Conservation (phyloP, 2,888 invertebrate genomes). For the Apotomis turbidana region DNA sequence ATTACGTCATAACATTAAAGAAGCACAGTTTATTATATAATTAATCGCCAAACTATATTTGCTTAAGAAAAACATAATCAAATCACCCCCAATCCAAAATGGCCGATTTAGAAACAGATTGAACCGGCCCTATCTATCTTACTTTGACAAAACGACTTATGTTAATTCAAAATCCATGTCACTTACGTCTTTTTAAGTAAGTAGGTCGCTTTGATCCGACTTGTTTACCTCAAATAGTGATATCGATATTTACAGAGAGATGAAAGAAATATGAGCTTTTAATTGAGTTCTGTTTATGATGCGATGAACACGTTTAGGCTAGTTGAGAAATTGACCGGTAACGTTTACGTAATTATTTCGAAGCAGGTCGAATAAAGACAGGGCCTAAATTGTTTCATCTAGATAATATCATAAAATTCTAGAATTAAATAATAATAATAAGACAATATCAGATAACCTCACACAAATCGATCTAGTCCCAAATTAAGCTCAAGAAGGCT, state of each 20-base stretch:
- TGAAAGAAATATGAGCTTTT: slow-evolving; percentile 24
- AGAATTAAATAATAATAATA: too few species aligned
- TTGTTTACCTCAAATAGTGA: slow-evolving; percentile 13
- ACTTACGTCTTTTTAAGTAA: neutral
- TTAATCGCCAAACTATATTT: neutral
- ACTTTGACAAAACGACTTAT: neutral
- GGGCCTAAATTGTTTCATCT: too few species aligned
- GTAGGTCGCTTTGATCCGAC: slow-evolving; percentile 9
- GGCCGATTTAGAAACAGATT: slow-evolving; percentile 7
- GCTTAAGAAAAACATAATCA: neutral
- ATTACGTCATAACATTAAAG: too few species aligned
- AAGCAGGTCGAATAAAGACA: too few species aligned
- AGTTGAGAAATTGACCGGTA: neutral
- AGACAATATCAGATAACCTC: too few species aligned
- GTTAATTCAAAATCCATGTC: neutral
- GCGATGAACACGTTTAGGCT: neutral
- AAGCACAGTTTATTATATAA: too few species aligned
- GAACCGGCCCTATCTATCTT: neutral
- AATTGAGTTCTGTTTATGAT: slow-evolving; percentile 25
- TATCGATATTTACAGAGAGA: slow-evolving; percentile 23
- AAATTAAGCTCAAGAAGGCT: too few species aligned
- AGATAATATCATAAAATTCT: too few species aligned
- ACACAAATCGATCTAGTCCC: too few species aligned
- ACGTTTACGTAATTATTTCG: too few species aligned
- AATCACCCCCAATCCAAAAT: neutral